Evolutionary conservation across 2,113 vertebrate species (phyloP), one percentile per base, ranked within the genome.

Genomic region (Rhizomys pruinosus): DNA sequence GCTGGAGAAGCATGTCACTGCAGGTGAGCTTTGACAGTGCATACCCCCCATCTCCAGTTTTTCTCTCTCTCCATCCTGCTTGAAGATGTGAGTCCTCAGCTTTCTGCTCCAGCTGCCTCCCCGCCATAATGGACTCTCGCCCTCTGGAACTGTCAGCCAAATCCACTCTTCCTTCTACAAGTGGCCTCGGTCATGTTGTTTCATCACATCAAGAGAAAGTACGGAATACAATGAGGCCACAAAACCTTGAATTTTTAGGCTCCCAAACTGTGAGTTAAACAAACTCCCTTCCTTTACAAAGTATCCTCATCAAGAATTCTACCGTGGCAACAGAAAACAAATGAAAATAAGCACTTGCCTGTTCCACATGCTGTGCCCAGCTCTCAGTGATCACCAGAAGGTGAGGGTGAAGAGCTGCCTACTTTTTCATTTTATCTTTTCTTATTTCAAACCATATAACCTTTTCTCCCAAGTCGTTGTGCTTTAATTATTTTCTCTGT

Each of bases 301-400:
- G 61, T 16, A 37, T 5, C 5, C 17, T 74, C 29, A 59, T 52
- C 44, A n/a, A 29, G 27, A 7, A 32, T 84, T 55, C 61, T 47
- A 22, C 34, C 20, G 22, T 4, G 73, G 89, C 57, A 39, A 44
- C 23, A 34, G 25, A 66, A 66, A 76, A 39, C 63, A 52, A 27
- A 68, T 29, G 55, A 19, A 39, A 11, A 11, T 1, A 59, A 86
- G 22, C 32, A 8, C 32, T 19, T 1, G 16, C 25, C 34, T 10
- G 25, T 4, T 55, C 61, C n/a, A 29, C 17, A 22, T 12, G 37
- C 27, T 52, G 29, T 52, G 34, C 25, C 39, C n/a, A 72, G 19
- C 0, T 0, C 32, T 44, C 44, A 8, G 2, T 17, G 20, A 19
- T 19, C 6, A 55, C 63, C 32, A 39, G 13, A n/a, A 78, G 34